Evolutionary conservation across 2,113 vertebrate genomes (phyloP), one percentile per base, ranked within the genome.

Genomic region (Cyprinodon variegatus): DNA sequence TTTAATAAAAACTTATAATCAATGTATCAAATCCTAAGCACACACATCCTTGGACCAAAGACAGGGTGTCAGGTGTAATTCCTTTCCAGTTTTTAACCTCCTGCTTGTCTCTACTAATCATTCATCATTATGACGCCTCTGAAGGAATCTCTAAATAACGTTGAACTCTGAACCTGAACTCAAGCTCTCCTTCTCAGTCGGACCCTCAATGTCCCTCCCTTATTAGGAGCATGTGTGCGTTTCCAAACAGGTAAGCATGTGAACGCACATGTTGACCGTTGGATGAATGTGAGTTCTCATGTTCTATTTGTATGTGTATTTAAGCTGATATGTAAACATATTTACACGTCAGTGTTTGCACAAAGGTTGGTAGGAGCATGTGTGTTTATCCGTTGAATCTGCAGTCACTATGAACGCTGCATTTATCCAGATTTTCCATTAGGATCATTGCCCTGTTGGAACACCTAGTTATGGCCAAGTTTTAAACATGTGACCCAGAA

Each of bases 81-180:
- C 68, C n/a, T 40, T 59, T 63, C 64, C 41, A 41, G 17, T 48
- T 11, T 53, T 37, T n/a, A n/a, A 76, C 40, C 14, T 66, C 71
- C 61, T 22, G 45, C 29, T 39, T 17, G 65, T 76, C 68, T 83
- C 60, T 59, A 43, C 59, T 61, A 13, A 86, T 85, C 72, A 50
- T 45, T 79, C 85, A 86, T 82, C 83, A 66, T 36, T 66, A 29
- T 60, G 22, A 40, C 22, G 65, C 40, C 50, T 53, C 46, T 11
- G 0, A 70, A 40, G 53, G 77, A 81, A 65, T 66, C 60, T 38
- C 22, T 39, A n/a, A 81, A 40, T 65, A 76, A 70, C 2, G 0
- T 50, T 65, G 83, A 91, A 86, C 82, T 20, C 76, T 11, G 38
- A 73, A 64, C n/a, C 37, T 82, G 79, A 84, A 81, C 83, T 77